Evolutionary conservation across 2,888 invertebrate species (phyloP), one percentile per base, ranked within the genome.

Genomic region (Chirona hameri): DNA sequence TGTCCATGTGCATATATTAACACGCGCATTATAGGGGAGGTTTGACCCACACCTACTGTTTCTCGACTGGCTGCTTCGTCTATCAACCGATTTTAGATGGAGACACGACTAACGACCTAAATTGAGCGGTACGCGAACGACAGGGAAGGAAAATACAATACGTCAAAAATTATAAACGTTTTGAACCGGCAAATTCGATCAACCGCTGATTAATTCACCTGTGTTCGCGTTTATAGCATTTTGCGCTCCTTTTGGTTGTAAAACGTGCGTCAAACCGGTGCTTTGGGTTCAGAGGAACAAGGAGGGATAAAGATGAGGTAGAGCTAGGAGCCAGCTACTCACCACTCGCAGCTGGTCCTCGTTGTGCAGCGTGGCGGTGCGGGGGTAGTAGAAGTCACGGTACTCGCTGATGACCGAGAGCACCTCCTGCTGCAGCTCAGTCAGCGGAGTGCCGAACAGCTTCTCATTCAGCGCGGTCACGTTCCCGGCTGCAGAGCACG

Each of bases 281-380:
- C 39, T 39, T 39, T 39, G 39, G 39, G 7, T 39, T 39, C 39
- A 39, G 39, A 39, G 2, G 4, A 39, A 39, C 39, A 39, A 7
- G 7, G 39, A 2, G 39, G 39, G 39, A 39, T 39, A 39, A 2
- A 39, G 39, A 39, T 7, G 7, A 2, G 7, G 39, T n/a, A 39
- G 39, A 39, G 39, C 39, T 39, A 39, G 39, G 39, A 39, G 39
- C 39, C 39, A 39, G 60, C 24, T 10, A 14, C 76, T 76, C 76
- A 76, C 76, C 76, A 76, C 39, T 7, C 76, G 39, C 39, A 76
- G 76, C 21, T 76, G 31, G 21, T 76, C 76, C 76, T 39, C 76
- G 76, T 76, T 76, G 7, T 31, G 21, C 39, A 39, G 39, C 0
- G 39, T 76, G 15, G 39, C 5, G n/a, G n/a, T n/a, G 76, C 21